phyloP scores from a whole-genome alignment of 2,888 invertebrate species.

The Hemicrepidius hirtus region DNA sequence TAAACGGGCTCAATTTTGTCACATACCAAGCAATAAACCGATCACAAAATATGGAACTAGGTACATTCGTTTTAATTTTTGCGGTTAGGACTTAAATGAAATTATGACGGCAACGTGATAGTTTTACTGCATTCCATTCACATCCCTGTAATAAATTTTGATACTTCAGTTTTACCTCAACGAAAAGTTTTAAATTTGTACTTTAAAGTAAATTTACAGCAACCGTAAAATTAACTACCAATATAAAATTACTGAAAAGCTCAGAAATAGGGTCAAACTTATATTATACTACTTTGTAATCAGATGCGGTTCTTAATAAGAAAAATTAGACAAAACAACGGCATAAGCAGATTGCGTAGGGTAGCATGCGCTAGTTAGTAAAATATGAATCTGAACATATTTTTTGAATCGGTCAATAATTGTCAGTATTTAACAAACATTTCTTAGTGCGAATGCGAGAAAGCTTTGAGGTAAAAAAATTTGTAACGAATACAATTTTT shows the following conservation, averaged over 20 bases:
- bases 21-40: slow-evolving; percentile 8
- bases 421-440: too few relatives aligned
- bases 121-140: background rate
- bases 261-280: slow-evolving; percentile 9
- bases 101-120: background rate
- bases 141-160: slow-evolving; percentile 15
- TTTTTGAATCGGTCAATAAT: too few relatives aligned
- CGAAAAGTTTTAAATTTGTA: slow-evolving; percentile 18
- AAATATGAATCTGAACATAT: too few relatives aligned
- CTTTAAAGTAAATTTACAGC: slow-evolving; percentile 5
- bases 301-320: too few relatives aligned
- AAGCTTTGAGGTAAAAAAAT: too few relatives aligned
- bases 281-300: background rate
- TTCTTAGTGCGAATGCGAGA: too few relatives aligned
- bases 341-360: too few relatives aligned
- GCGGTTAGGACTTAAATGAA: slow-evolving; percentile 2
- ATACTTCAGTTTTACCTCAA: background rate
- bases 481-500: too few relatives aligned
- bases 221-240: slow-evolving; percentile 30
- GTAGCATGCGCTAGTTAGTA: too few relatives aligned
- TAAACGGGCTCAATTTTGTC: slow-evolving; percentile 20
- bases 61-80: background rate
- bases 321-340: too few relatives aligned
- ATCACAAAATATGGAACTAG: background rate
- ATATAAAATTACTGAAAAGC: slow-evolving; percentile 29